Evolutionary conservation across 1,140 invertebrate genomes (phyloP).

Genomic region (Coenobita brevimanus): DNA sequence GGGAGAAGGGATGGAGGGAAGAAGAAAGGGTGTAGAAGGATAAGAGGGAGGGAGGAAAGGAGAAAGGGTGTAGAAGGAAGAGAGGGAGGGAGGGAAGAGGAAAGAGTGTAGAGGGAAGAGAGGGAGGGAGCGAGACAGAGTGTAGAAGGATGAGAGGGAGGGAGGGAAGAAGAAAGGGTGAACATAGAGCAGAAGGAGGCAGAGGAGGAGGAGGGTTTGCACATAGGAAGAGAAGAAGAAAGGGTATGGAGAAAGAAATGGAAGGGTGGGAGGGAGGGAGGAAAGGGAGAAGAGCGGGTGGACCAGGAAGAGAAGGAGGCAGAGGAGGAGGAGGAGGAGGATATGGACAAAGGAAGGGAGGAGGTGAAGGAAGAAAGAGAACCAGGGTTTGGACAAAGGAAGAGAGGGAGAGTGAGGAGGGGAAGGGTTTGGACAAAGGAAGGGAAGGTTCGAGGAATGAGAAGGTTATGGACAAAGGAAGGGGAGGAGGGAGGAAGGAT

Average conservation of each 20-base stretch:
- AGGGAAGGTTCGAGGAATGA: neutral
- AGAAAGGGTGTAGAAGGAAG: too few relatives aligned
- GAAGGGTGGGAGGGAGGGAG: neutral
- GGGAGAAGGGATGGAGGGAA: too few relatives aligned
- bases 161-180: neutral
- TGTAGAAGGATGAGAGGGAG: neutral
- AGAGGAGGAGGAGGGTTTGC: neutral
- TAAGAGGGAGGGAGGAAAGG: too few relatives aligned
- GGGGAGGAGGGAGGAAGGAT: neutral
- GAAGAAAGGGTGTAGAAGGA: too few relatives aligned
- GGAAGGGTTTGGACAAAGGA: neutral
- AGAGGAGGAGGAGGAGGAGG: neutral
- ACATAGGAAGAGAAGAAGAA: neutral
- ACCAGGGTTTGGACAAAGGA: neutral
- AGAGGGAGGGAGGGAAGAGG: too few relatives aligned
- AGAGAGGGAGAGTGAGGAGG: neutral
- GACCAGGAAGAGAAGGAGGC: neutral
- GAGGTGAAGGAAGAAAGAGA: neutral
- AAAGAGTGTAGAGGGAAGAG: too few relatives aligned
- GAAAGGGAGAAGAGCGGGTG: neutral
- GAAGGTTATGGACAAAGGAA: neutral
- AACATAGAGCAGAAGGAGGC: neutral
- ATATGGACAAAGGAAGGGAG: neutral
- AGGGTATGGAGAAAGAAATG: neutral
- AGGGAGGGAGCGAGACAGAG: neutral